phyloP scores from a whole-genome alignment of 2,113 vertebrate species.

The Dendropsophus ebraccatus region DNA sequence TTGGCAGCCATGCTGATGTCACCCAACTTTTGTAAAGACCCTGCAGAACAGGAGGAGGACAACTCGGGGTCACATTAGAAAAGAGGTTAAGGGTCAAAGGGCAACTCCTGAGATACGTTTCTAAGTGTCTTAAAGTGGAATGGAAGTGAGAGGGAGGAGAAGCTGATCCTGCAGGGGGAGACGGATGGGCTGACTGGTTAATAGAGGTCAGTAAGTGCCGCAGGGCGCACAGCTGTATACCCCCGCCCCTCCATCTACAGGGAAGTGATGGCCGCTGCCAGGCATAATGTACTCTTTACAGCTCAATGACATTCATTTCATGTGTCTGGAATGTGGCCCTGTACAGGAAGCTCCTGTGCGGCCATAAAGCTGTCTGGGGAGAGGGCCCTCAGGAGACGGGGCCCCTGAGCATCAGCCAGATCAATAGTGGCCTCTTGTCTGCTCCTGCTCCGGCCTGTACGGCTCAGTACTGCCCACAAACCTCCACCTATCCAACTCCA shows the following conservation, averaged over 20 bases:
- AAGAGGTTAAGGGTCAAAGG: too few relatives aligned
- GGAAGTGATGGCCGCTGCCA: too few relatives aligned
- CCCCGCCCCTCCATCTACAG: not conserved
- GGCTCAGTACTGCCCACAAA: too few relatives aligned
- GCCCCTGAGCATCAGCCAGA: not conserved
- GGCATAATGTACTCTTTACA: slow-evolving; percentile 28
- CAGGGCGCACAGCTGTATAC: slow-evolving; percentile 30
- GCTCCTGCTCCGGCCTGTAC: not conserved
- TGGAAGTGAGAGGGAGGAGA: not conserved
- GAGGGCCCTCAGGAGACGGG: not conserved
- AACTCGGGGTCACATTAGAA: too few relatives aligned
- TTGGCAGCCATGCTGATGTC: too few relatives aligned
- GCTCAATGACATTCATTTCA: not conserved
- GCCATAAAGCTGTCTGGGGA: slow-evolving; percentile 8
- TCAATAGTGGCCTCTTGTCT: not conserved
- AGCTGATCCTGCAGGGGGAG: not conserved
- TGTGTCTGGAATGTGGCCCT: slow-evolving; percentile 3
- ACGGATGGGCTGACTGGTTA: slow-evolving; percentile 19
- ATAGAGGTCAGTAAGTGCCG: slow-evolving; percentile 5
- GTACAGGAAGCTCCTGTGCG: not conserved
- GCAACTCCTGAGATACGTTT: too few relatives aligned
- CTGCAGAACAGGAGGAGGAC: too few relatives aligned
- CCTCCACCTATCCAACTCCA: too few relatives aligned
- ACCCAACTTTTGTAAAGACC: too few relatives aligned
- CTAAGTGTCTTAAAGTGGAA: not conserved